Conservation (phyloP, 2,113 vertebrate genomes). For the Catharus bicknelli region DNA sequence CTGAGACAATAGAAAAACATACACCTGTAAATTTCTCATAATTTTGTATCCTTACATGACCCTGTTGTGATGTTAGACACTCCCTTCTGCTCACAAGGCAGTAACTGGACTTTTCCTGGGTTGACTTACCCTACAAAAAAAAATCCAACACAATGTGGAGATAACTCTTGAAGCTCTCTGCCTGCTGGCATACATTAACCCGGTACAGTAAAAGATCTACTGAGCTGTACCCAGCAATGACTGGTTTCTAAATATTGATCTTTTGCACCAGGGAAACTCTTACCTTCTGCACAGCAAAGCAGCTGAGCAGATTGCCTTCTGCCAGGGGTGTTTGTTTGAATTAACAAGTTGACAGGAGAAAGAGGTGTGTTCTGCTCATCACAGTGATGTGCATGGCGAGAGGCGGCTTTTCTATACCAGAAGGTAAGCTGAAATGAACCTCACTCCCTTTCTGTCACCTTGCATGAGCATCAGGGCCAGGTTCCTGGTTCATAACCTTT, state of each 20-base stretch:
- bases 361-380: neutral
- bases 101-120: neutral
- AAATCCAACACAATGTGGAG: neutral
- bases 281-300: neutral
- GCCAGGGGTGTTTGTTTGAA: neutral
- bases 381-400: fast-evolving
- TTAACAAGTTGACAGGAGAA: neutral
- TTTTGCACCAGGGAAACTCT: neutral
- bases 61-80: neutral
- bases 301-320: neutral
- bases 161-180: neutral
- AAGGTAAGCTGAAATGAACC: neutral
- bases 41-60: neutral
- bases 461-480: neutral
- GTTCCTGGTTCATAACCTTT: slow-evolving; percentile 25
- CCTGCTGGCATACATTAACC: neutral
- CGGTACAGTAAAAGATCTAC: neutral
- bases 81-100: neutral
- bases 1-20: neutral
- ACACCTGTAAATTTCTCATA: neutral
- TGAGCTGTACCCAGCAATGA: neutral
- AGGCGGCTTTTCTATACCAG: neutral
- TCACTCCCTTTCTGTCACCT: neutral
- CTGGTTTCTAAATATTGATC: neutral
- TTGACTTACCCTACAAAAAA: neutral